A percentile compares a stretch with the other conserved stretches of the same genome.
Conservation (phyloP, 1,140 invertebrate genomes). For the Hylyphantes graminicola region DNA sequence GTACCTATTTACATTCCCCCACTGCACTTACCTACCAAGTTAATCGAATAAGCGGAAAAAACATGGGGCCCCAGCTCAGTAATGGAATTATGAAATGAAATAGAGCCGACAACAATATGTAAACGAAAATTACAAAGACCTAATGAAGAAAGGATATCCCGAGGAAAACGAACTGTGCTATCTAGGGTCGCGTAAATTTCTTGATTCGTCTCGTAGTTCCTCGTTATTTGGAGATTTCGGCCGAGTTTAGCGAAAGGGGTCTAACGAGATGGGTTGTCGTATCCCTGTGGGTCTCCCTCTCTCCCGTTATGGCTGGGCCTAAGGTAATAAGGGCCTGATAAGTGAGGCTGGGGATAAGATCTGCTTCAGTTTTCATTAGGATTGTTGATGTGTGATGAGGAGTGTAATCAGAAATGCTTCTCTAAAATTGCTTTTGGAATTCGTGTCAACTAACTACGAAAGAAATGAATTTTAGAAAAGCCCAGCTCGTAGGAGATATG, state of each 20-base stretch:
- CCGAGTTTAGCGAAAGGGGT: conserved; percentile 37
- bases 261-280: conserved; percentile 35
- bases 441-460: too few relatives aligned
- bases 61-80: conserved; percentile 6
- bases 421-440: conserved; percentile 19
- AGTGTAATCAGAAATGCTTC: conserved; percentile 20
- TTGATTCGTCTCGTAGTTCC: conserved; percentile 37
- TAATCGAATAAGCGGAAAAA: conserved; percentile 7
- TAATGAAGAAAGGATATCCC: conserved; percentile 33
- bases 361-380: conserved; percentile 31
- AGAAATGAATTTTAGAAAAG: too few relatives aligned
- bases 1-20: background rate
- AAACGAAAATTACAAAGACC: conserved; percentile 36
- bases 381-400: conserved; percentile 21
- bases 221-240: conserved; percentile 48
- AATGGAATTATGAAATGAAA: conserved; percentile 42
- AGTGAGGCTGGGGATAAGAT: conserved; percentile 37
- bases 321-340: conserved; percentile 41
- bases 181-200: conserved; percentile 43
- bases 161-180: conserved; percentile 17
- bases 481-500: too few relatives aligned
- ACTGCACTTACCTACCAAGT: background rate
- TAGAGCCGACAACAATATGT: conserved; percentile 42
- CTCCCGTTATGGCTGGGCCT: conserved; percentile 11
- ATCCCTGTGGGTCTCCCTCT: background rate